Evolutionary conservation across 1,140 invertebrate genomes (phyloP).

Genomic region (Aphelinus atriplicis): DNA sequence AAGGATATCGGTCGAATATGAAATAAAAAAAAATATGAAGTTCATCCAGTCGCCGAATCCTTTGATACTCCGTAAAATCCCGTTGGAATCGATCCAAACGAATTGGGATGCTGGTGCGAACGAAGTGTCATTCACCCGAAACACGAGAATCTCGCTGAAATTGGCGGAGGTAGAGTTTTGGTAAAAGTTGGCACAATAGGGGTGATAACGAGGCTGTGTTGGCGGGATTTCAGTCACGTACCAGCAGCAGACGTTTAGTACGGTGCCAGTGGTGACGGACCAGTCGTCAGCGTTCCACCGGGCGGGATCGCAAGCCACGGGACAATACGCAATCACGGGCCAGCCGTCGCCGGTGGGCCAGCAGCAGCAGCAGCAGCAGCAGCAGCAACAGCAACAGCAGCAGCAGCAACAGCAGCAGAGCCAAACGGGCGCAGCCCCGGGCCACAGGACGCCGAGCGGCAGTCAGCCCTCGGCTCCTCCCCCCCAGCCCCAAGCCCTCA

Average conservation of each 20-base stretch:
- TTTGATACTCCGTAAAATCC: too few relatives aligned
- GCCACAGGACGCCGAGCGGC: slow-evolving; percentile 46
- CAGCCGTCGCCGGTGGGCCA: slow-evolving; percentile 58
- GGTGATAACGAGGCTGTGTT: not conserved
- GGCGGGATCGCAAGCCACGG: slow-evolving; percentile 53
- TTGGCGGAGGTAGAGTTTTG: slow-evolving; percentile 49
- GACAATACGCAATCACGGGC: slow-evolving; percentile 63
- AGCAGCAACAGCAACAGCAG: slow-evolving; percentile 65
- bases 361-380: slow-evolving; percentile 60
- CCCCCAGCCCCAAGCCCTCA: slow-evolving; percentile 60
- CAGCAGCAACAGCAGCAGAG: slow-evolving; percentile 67
- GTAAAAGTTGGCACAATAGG: slow-evolving; percentile 53
- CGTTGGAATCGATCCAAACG: too few relatives aligned
- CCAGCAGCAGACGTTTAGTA: slow-evolving; percentile 64
- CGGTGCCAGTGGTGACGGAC: slow-evolving; percentile 48
- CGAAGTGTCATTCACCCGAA: slow-evolving; percentile 39
- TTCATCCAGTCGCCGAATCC: too few relatives aligned
- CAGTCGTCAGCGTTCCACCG: slow-evolving; percentile 63
- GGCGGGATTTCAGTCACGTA: slow-evolving; percentile 57
- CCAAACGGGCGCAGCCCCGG: slow-evolving; percentile 46
- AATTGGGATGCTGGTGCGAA: slow-evolving; percentile 45
- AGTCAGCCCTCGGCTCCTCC: slow-evolving; percentile 55
- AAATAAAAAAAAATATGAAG: too few relatives aligned
- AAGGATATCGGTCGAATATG: too few relatives aligned
- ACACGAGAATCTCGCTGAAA: too few relatives aligned